These are phyloP conservation scores for Drosophila nannoptera DNA, from an alignment of 1,140 invertebrate genomes.

Conservation along the genomic window DNA sequence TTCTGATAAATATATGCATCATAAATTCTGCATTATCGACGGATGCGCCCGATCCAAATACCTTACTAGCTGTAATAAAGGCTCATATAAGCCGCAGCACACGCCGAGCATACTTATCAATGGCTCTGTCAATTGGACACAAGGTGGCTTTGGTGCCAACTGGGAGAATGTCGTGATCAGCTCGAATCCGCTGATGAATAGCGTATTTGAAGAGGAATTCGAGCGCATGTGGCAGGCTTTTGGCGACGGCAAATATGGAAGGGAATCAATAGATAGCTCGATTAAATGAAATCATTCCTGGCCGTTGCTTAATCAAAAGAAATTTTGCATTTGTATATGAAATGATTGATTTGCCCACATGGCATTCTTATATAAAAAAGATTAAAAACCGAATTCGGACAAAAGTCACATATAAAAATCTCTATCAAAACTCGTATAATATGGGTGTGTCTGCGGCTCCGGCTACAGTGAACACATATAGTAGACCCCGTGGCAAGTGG, in stretches of 20 bases:
- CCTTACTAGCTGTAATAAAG: background rate
- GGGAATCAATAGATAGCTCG: too few species aligned
- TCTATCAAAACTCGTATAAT: too few species aligned
- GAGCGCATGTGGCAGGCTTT: background rate
- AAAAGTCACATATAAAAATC: background rate
- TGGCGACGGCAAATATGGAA: too few species aligned
- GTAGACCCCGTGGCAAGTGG: slow-evolving; percentile 55
- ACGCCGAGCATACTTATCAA: background rate
- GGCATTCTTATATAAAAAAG: too few species aligned
- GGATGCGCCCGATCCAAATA: background rate
- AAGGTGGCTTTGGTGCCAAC: background rate
- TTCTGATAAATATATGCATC: background rate
- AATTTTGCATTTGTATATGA: too few species aligned
- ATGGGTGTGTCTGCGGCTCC: too few species aligned
- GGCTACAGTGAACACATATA: slow-evolving; percentile 40
- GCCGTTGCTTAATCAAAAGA: too few species aligned
- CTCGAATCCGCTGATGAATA: background rate
- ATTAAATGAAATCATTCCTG: too few species aligned
- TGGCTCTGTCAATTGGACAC: slow-evolving; percentile 6
- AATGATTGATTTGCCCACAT: too few species aligned
- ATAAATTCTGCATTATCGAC: slow-evolving; percentile 4
- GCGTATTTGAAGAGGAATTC: background rate
- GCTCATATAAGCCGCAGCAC: background rate
- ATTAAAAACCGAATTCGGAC: background rate
- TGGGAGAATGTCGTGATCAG: slow-evolving; percentile 2